These are phyloP conservation scores for Mormyrops attenuatus DNA, from an alignment of 2,797 vertebrate species.

Conservation along the genomic window DNA sequence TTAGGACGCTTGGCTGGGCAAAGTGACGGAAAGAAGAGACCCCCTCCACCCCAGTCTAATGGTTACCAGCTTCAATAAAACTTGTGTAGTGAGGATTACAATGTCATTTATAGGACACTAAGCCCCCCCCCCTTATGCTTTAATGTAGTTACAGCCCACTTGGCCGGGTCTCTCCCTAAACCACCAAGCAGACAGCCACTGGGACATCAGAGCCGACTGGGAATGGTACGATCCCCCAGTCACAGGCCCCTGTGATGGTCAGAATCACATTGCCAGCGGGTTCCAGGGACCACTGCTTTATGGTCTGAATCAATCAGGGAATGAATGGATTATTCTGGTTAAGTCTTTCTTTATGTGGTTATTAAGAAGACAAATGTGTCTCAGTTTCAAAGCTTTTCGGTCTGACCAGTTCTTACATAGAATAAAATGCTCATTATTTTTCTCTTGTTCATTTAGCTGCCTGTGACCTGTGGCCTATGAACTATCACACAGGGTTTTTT, in stretches of 20 bases:
- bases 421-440: background rate
- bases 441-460: background rate
- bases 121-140: constrained; percentile 48
- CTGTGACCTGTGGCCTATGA: background rate
- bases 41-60: constrained; percentile 56
- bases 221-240: constrained; percentile 16
- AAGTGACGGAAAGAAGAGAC: constrained; percentile 58
- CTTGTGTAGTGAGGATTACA: constrained; percentile 66
- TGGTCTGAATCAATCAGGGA: constrained; percentile 12
- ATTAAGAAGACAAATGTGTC: background rate
- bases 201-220: constrained; percentile 17
- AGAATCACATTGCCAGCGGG: constrained; percentile 23
- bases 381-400: background rate
- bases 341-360: constrained; percentile 2
- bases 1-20: constrained; percentile 54
- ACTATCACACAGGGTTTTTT: background rate
- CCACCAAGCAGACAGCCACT: constrained; percentile 43
- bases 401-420: background rate
- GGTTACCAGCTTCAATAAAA: constrained; percentile 62
- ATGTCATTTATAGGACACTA: constrained; percentile 71
- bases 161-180: constrained; percentile 57
- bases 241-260: background rate
- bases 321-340: background rate
- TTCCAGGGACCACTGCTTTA: background rate
- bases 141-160: constrained; percentile 63